Base-by-base conservation (phyloP, 2,888 invertebrate species). In the Trichacis sp. region DNA sequence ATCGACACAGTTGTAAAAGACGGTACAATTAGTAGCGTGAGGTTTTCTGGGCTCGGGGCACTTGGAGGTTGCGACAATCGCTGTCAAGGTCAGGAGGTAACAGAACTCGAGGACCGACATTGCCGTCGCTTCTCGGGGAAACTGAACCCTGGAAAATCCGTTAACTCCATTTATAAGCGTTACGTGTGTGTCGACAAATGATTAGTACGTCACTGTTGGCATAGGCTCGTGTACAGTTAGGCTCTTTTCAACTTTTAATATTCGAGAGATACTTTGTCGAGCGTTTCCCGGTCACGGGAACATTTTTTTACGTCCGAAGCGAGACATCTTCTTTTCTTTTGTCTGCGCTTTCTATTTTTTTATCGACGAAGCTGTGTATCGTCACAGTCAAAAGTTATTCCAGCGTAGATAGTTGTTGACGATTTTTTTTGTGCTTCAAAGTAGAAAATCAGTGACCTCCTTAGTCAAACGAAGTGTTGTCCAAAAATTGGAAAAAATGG, bases 1-100 rank as follows among this genome's bases (percentile, higher is more conserved):
- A 74, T 81, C 80, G 12, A 80, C 69, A 36, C 83, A 83, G 36
- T 76, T 78, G 46, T 80, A 83, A 72, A 79, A 83, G 60, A 80
- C 72, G n/a, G 67, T 73, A 42, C 83, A 83, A 47, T 78, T 77
- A 3, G 77, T 79, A 9, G 72, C 62, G 57, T 83, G 81, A 8
- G 81, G 75, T 68, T 79, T 82, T 62, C 73, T 73, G 12, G 72
- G 38, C 59, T 79, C 77, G 14, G 81, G 80, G 49, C 82, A 82
- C 47, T 73, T 78, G 8, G 78, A 80, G n/a, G 45, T 18, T 15
- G 19, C 15, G 15, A 46, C 50, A 3, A 45, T 24, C 1, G 19
- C 38, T 42, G 53, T 40, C 46, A 57, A 45, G 9, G 38, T 40
- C 8, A 59, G 17, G 33, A 70, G 40, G 48, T 30, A 56, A 46